Evolutionary conservation across 1,140 invertebrate genomes (phyloP), one percentile per base, ranked within the genome.

Genomic region (Drosophila carrolli): DNA sequence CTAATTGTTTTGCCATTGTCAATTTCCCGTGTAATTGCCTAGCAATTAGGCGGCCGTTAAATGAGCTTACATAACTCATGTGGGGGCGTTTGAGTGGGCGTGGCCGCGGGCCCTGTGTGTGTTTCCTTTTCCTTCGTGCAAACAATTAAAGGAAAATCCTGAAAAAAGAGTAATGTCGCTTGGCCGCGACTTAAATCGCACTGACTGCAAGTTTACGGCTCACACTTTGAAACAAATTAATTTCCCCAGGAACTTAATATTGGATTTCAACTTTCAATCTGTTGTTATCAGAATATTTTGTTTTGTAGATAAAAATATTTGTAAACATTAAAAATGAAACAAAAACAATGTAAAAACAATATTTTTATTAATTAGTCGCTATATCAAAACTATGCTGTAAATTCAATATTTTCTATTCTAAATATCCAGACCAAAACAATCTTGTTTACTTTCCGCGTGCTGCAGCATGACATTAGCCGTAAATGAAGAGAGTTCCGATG

Each of bases 1-100:
- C 65, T 88, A 89, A 88, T 88, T 89, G 85, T 89, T 83, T 88
- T 70, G 66, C 80, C 72, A 83, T 79, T 88, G 83, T 80, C 83
- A 84, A 80, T 89, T 89, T 77, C 80, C 56, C 60, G 63, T 88
- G 73, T 88, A 88, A 89, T 88, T 89, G 80, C 72, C 56, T 55
- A 29, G 67, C 75, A 86, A 86, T 86, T 86, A 86, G 59, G 55
- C 51, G 74, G 56, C 74, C 40, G 58, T 78, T 78, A 78, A 76
- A 76, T 77, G 75, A 70, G 75, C 75, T 77, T 62, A 77, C 58
- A 78, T 77, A 77, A 62, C 75, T 78, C 74, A 71, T 78, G 75
- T 71, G 65, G 48, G 38, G 46, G 58, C 16, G 47, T 37, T 13
- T 8, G 10, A 38, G 10, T 9, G 29, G 55, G 35, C 44, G 29